phyloP scores from a whole-genome alignment of 2,113 vertebrate genomes.

The Megatriorchis doriae region DNA sequence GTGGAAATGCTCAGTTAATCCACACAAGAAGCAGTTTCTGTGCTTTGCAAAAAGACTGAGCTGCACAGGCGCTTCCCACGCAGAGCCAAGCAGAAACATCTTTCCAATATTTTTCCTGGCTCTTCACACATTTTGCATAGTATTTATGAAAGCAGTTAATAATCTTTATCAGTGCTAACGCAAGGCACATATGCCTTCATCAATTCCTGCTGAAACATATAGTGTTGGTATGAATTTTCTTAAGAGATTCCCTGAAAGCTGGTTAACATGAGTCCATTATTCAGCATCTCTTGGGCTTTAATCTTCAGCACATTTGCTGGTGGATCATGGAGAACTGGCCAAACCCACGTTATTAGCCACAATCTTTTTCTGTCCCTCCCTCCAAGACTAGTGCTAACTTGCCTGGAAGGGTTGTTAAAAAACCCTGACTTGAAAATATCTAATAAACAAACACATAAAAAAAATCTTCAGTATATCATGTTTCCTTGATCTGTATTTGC shows the following conservation, averaged over 20 bases:
- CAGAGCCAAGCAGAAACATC: neutral
- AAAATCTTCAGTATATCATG: neutral
- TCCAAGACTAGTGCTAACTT: neutral
- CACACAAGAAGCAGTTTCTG: neutral
- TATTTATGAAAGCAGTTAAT: neutral
- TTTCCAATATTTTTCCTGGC: constrained; percentile 32
- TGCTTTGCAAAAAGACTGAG: neutral
- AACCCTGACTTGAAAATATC: neutral
- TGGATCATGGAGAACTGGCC: neutral
- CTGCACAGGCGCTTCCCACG: neutral
- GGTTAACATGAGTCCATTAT: neutral
- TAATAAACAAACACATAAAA: neutral
- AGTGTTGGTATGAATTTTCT: neutral
- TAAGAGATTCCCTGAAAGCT: neutral
- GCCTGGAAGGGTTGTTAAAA: neutral
- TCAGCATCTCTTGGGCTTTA: neutral
- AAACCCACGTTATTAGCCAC: fast-evolving
- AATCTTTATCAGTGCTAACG: neutral
- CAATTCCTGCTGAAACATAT: neutral
- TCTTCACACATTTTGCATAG: neutral
- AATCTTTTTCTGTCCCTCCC: neutral
- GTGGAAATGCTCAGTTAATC: neutral
- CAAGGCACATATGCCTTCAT: neutral
- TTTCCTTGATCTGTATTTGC: neutral
- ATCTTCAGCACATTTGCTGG: neutral